A percentile compares a stretch with the other conserved stretches of the same genome.
Conservation (phyloP, 2,797 vertebrate genomes). For the Mormyrus proboscirostris region DNA sequence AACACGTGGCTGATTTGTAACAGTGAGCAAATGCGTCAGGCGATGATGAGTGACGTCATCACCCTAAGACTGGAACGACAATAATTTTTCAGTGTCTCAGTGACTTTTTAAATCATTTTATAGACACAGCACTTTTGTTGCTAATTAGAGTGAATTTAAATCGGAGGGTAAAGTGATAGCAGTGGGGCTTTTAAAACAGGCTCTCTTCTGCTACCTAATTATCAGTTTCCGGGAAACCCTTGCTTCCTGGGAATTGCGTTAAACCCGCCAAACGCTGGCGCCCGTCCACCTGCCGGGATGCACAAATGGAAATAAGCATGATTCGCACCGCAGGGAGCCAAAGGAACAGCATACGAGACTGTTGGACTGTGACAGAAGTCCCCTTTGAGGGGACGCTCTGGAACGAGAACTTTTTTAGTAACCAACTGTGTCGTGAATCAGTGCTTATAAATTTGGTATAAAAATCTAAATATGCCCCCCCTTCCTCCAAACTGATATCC, state of each 20-base stretch:
- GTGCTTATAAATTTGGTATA: background rate
- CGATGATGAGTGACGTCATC: background rate
- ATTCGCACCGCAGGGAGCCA: background rate
- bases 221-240: background rate
- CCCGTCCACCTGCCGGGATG: background rate
- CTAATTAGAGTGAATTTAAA: slow-evolving; percentile 1
- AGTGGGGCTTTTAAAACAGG: background rate
- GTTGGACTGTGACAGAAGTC: background rate
- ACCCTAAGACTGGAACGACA: background rate
- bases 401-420: background rate
- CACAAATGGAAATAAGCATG: background rate
- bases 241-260: background rate
- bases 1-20: background rate
- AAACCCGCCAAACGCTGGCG: background rate
- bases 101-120: slow-evolving; percentile 6
- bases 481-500: background rate
- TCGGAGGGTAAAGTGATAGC: background rate
- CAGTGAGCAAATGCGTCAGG: background rate
- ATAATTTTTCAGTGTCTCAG: background rate
- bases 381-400: background rate
- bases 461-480: background rate
- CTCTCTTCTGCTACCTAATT: background rate
- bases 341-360: background rate
- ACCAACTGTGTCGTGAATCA: background rate
- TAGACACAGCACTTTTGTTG: background rate